Evolutionary conservation across 2,797 vertebrate genomes (phyloP).

Genomic region (Lagodon rhomboides): DNA sequence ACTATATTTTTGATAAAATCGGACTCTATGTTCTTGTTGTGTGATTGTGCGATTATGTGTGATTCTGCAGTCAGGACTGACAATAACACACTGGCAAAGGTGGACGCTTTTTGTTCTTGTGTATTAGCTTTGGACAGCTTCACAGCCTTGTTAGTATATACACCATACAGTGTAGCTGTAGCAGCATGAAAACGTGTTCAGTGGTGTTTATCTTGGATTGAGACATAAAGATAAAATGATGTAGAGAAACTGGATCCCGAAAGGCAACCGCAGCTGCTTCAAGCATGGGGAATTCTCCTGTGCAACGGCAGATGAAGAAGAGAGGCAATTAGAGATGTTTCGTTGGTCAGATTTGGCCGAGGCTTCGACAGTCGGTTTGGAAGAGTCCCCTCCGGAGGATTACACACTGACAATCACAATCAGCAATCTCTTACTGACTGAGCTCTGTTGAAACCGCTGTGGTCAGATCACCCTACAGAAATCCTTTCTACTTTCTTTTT

Average conservation of each 20-base stretch:
- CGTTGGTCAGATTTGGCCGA: conserved; percentile 15
- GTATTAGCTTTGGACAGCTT: conserved; percentile 3
- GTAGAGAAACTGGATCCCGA: not conserved
- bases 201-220: not conserved
- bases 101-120: not conserved
- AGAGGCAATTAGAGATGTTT: not conserved
- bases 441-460: conserved; percentile 3
- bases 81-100: conserved; percentile 4
- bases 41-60: no score
- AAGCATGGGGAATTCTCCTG: not conserved
- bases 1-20: not conserved
- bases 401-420: conserved; percentile 11
- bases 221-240: not conserved
- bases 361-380: not conserved
- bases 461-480: not conserved
- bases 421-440: conserved; percentile 10
- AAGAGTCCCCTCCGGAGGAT: not conserved
- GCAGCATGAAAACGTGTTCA: not conserved
- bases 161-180: not conserved
- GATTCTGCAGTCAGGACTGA: not conserved
- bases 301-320: not conserved
- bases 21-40: not conserved
- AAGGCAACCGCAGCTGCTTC: not conserved
- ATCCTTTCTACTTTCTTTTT: not conserved
- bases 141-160: not conserved